These are phyloP conservation scores for Himalopsyche phryganea DNA, from an alignment of 1,140 invertebrate species.

Conservation along the genomic window DNA sequence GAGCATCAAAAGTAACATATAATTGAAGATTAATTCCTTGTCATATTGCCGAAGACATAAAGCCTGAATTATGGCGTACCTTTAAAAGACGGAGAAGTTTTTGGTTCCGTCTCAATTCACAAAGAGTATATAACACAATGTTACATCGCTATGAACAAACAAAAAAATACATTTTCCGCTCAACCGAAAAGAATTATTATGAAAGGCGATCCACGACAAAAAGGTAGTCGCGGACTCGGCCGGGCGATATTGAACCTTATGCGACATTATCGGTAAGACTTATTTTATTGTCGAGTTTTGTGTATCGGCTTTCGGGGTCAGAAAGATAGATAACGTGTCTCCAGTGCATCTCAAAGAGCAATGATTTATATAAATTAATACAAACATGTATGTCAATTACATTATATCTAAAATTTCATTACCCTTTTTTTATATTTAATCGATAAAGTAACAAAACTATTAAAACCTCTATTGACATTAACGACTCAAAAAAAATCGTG, in stretches of 20 bases:
- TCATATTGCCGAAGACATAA: slow-evolving; percentile 32
- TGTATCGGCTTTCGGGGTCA: slow-evolving; percentile 8
- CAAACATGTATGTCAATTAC: no score
- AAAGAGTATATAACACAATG: slow-evolving; percentile 27
- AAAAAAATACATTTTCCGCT: slow-evolving; percentile 24
- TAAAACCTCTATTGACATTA: no score
- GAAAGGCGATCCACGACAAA: slow-evolving; percentile 27
- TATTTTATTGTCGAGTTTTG: background rate
- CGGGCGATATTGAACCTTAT: slow-evolving; percentile 1
- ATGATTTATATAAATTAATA: background rate
- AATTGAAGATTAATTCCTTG: slow-evolving; percentile 34
- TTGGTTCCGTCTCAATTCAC: slow-evolving; percentile 30
- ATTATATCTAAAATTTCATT: no score
- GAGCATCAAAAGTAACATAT: slow-evolving; percentile 23
- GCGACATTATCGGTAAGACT: background rate
- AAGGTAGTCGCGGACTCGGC: slow-evolving; percentile 9
- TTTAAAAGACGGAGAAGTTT: slow-evolving; percentile 15
- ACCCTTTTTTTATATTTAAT: no score
- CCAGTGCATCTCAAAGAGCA: slow-evolving; percentile 11
- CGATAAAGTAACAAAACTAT: no score
- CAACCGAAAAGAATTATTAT: slow-evolving; percentile 31
- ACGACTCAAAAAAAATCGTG: no score
- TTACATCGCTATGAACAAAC: slow-evolving; percentile 24
- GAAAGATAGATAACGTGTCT: slow-evolving; percentile 12
- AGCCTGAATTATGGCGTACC: slow-evolving; percentile 31